These are phyloP conservation scores for Cyclophora punctaria DNA, from an alignment of 2,888 invertebrate species.

Conservation along the genomic window DNA sequence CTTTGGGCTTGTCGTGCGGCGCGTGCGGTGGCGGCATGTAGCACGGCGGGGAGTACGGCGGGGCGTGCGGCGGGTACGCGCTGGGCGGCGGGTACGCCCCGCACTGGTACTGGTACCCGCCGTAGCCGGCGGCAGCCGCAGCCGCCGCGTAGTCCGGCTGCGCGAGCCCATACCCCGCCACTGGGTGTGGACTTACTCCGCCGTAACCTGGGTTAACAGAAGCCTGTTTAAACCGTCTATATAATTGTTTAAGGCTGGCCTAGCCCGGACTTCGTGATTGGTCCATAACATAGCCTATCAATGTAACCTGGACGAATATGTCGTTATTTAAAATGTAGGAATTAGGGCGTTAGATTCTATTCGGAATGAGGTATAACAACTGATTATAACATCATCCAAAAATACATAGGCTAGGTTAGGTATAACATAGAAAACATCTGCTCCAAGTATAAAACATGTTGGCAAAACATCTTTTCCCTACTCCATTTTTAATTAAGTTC, in stretches of 20 bases:
- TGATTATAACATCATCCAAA: too few relatives aligned
- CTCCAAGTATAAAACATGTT: too few relatives aligned
- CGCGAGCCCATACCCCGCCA: constrained; percentile 84
- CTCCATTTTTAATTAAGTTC: not conserved
- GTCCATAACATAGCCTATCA: too few relatives aligned
- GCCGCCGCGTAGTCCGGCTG: constrained; percentile 87
- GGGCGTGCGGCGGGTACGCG: constrained; percentile 79
- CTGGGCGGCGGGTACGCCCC: constrained; percentile 77
- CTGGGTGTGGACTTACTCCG: constrained; percentile 88
- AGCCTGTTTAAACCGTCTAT: not conserved
- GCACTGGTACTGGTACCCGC: constrained; percentile 75
- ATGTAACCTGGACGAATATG: too few relatives aligned
- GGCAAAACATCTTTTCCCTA: too few relatives aligned
- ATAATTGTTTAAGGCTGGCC: too few relatives aligned
- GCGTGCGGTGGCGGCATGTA: constrained; percentile 92
- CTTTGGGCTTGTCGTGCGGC: constrained; percentile 86
- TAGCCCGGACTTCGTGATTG: too few relatives aligned
- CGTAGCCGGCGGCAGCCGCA: constrained; percentile 79
- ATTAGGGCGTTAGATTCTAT: too few relatives aligned
- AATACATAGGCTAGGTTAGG: too few relatives aligned
- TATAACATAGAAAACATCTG: too few relatives aligned
- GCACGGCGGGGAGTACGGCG: constrained; percentile 87
- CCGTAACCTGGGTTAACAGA: constrained; percentile 78
- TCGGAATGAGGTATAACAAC: too few relatives aligned
- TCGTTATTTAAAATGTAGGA: too few relatives aligned